Evolutionary conservation across 2,113 vertebrate genomes (phyloP).

Genomic region (Plestiodon gilberti): DNA sequence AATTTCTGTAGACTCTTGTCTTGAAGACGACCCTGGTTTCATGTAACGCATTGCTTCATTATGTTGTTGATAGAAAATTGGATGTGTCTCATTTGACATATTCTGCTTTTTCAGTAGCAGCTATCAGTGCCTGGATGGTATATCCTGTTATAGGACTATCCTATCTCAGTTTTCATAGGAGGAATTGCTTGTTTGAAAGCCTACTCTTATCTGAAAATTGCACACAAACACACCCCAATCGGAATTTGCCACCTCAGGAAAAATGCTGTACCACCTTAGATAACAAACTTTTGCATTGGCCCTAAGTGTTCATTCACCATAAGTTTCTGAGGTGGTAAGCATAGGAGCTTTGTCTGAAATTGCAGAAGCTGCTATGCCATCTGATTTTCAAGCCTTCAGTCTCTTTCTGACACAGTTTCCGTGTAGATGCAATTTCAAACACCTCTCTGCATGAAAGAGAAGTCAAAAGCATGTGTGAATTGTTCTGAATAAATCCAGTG

Average conservation of each 20-base stretch:
- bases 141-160: not conserved
- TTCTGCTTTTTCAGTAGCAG: not conserved
- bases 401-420: not conserved
- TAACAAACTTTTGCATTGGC: not conserved
- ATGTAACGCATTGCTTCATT: not conserved
- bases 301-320: not conserved
- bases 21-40: not conserved
- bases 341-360: not conserved
- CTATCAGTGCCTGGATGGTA: not conserved
- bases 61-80: not conserved
- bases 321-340: not conserved
- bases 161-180: not conserved
- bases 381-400: not conserved
- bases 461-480: not conserved
- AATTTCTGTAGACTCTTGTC: not conserved
- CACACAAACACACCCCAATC: not conserved
- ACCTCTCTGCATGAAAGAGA: not conserved
- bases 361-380: not conserved
- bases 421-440: not conserved
- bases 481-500: not conserved
- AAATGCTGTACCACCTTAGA: not conserved
- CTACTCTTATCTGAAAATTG: not conserved
- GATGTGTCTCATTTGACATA: not conserved
- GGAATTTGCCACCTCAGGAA: not conserved
- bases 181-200: not conserved